Conservation (phyloP, 2,113 vertebrate species). For the Fukomys damarensis region DNA sequence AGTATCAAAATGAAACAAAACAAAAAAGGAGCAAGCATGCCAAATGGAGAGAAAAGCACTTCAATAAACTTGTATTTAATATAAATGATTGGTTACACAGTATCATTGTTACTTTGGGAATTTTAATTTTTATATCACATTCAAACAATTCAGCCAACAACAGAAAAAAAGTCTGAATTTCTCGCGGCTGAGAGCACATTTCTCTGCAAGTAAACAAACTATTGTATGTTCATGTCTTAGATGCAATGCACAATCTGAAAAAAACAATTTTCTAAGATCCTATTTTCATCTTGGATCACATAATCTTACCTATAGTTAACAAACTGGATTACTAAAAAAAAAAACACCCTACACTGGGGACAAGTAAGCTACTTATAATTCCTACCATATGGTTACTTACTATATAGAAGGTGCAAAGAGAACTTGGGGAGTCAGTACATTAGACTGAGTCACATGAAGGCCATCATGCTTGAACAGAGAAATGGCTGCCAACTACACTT, state of each 20-base stretch:
- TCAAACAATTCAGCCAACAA: constrained; percentile 37
- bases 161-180: not conserved
- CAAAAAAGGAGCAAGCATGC: not conserved
- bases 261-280: not conserved
- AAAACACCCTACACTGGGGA: constrained; percentile 7
- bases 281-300: not conserved
- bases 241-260: not conserved
- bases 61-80: not conserved
- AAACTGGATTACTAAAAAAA: constrained; percentile 35
- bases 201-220: constrained; percentile 34
- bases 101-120: not conserved
- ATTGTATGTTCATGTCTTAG: not conserved
- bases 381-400: not conserved
- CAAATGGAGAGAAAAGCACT: not conserved
- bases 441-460: not conserved
- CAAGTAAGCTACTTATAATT: not conserved
- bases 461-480: fast-evolving
- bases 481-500: not conserved
- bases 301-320: constrained; percentile 7
- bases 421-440: not conserved
- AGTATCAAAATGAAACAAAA: too few relatives aligned
- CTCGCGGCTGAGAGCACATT: not conserved
- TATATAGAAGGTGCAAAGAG: not conserved
- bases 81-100: not conserved
- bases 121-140: constrained; percentile 17